Base-by-base conservation (phyloP, 2,797 vertebrate species). In the Halcyon chelicuti region DNA sequence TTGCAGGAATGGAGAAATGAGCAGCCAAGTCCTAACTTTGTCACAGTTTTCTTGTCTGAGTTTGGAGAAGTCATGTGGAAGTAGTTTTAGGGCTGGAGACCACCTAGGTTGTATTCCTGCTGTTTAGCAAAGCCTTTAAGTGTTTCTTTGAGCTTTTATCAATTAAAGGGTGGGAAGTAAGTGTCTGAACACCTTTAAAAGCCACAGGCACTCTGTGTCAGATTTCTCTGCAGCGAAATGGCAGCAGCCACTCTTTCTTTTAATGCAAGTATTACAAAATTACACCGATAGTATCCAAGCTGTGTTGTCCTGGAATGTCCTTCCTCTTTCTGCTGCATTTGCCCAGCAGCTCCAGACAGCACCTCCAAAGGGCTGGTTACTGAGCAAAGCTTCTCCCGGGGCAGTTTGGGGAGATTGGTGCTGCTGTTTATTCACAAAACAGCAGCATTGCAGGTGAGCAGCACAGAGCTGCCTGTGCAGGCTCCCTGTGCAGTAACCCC, bases 101-200 rank as follows among this genome's bases (percentile, higher is more conserved):
- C 20, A 84, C 52, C 47, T 81, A 25, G 31, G 52, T 78, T 75
- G 12, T 63, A 22, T 57, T 72, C 37, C 52, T 84, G 62, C 62
- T 85, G 23, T 67, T 87, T n/a, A 67, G 35, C 52, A 81, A 89
- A 65, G 39, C 35, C 57, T 78, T n/a, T 18, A 68, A 77, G 28
- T 47, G 31, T 78, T 67, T 71, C 70, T 77, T 51, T 49, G 37
- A 82, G 63, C 55, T 86, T 95, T 79, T 76, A 46, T 57, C 46
- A 71, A 44, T 63, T 47, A 42, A 83, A 86, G 44, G 65, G 19
- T 87, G 28, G 29, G 46, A 86, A 61, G n/a, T 18, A 55, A 22
- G 29, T 65, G 62, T 68, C 66, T 75, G 62, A 86, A 40, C 44
- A 60, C 49, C 61, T 74, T 47, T 60, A 31, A 71, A 84, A 55